Evolutionary conservation across 2,797 vertebrate species (phyloP).

Genomic region (Aplochiton taeniatus): DNA sequence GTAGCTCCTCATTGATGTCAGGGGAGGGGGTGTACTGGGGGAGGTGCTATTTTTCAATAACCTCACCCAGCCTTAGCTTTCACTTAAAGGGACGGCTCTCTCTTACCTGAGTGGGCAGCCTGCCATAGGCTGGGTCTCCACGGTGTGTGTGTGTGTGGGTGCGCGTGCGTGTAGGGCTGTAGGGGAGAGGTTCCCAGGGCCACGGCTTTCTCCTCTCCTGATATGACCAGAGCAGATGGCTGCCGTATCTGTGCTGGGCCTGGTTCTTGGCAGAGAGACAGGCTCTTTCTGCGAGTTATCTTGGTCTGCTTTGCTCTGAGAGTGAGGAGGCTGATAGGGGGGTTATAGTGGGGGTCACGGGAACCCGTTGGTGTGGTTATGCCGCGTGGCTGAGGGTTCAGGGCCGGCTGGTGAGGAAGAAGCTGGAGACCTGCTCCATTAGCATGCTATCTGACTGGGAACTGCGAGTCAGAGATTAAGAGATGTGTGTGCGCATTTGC

Average conservation of each 20-base stretch:
- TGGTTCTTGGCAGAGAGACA: constrained; percentile 52
- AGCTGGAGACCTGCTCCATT: no score
- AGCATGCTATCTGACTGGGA: no score
- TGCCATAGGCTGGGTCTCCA: constrained; percentile 11
- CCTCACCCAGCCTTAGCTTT: no score
- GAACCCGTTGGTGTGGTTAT: not conserved
- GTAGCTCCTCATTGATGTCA: no score
- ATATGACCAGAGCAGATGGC: constrained; percentile 43
- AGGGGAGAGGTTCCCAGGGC: constrained; percentile 19
- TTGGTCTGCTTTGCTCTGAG: constrained; percentile 22
- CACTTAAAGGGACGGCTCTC: no score
- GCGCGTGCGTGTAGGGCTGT: constrained; percentile 10
- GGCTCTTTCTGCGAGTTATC: constrained; percentile 17
- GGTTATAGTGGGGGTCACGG: not conserved
- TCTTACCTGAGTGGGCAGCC: no score
- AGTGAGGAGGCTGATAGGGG: no score
- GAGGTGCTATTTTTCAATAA: no score
- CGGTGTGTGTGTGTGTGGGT: constrained; percentile 11
- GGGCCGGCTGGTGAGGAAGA: no score
- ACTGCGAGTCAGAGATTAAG: not conserved
- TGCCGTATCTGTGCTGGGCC: constrained; percentile 31
- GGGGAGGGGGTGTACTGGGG: no score
- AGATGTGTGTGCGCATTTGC: not conserved
- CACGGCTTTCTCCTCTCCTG: constrained; percentile 31
- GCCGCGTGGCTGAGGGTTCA: no score